Percentiles rank a stretch among this genome's conserved stretches.
Evolutionary conservation across 2,113 vertebrate species (phyloP).

Genomic region (Ictalurus punctatus): DNA sequence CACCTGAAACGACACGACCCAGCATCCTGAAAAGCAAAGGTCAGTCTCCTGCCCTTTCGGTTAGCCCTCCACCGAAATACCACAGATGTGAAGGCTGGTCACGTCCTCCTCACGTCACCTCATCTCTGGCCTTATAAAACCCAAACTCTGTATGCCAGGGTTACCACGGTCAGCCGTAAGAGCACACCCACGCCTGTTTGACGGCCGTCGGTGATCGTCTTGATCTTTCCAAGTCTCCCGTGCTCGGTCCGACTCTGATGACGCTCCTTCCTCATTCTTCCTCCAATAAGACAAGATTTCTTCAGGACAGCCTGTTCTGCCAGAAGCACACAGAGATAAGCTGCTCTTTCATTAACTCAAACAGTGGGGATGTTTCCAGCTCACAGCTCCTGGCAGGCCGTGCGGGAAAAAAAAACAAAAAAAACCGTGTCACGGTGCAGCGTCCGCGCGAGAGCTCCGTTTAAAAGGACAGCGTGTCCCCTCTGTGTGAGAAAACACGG

Average conservation of each 20-base stretch:
- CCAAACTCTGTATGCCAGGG: not conserved
- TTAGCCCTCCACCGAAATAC: constrained; percentile 20
- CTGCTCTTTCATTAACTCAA: constrained; percentile 56
- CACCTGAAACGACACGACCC: not conserved
- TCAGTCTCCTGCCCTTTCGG: constrained; percentile 40
- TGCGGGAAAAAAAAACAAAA: not conserved
- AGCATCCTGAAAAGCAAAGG: constrained; percentile 16
- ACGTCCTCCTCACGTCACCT: not conserved
- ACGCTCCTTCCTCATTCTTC: constrained; percentile 2
- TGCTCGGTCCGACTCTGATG: not conserved
- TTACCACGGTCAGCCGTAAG: not conserved
- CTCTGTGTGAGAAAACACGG: not conserved
- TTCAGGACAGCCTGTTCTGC: constrained; percentile 13
- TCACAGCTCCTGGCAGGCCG: constrained; percentile 25
- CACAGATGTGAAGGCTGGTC: not conserved
- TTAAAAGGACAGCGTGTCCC: constrained; percentile 20
- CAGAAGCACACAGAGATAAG: constrained; percentile 37
- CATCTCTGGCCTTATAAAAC: not conserved
- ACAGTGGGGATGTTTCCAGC: constrained; percentile 44
- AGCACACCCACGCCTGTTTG: not conserved
- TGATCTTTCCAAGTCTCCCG: not conserved
- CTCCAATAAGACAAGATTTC: constrained; percentile 24
- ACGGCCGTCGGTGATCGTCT: not conserved
- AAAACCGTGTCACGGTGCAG: constrained; percentile 6
- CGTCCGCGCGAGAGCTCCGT: not conserved